A percentile compares a stretch with the other conserved stretches of the same genome.
Conservation (phyloP, 2,797 vertebrate genomes). For the Hipposideros larvatus region DNA sequence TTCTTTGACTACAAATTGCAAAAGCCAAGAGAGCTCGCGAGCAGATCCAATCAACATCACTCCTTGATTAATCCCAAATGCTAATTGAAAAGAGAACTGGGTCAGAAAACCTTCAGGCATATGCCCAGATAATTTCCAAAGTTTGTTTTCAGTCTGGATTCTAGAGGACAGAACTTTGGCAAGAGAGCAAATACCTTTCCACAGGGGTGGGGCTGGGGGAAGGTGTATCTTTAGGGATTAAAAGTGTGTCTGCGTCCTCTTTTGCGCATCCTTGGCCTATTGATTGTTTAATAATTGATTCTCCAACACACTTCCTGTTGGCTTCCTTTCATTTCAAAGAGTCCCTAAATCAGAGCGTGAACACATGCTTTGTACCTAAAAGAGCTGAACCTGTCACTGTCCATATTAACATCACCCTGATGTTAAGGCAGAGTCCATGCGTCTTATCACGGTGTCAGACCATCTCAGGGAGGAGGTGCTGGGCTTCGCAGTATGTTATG, state of each 20-base stretch:
- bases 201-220: no score
- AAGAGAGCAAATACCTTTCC: background rate
- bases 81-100: constrained; percentile 24
- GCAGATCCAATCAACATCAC: background rate
- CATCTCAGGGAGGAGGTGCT: background rate
- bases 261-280: background rate
- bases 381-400: background rate
- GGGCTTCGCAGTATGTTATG: background rate
- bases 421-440: background rate
- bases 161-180: background rate
- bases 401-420: background rate
- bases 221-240: background rate
- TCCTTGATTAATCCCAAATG: background rate
- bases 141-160: background rate
- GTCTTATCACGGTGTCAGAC: background rate
- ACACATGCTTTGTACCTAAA: background rate
- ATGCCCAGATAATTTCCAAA: constrained; percentile 5
- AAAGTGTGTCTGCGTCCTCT: background rate
- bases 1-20: constrained; percentile 29
- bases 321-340: constrained; percentile 20
- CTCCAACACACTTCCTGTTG: background rate
- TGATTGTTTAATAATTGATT: background rate
- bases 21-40: constrained; percentile 22
- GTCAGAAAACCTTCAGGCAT: background rate
- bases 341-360: background rate